These are phyloP conservation scores for Schizothorax lantsangensis DNA, from an alignment of 2,797 vertebrate species.

Conservation along the genomic window DNA sequence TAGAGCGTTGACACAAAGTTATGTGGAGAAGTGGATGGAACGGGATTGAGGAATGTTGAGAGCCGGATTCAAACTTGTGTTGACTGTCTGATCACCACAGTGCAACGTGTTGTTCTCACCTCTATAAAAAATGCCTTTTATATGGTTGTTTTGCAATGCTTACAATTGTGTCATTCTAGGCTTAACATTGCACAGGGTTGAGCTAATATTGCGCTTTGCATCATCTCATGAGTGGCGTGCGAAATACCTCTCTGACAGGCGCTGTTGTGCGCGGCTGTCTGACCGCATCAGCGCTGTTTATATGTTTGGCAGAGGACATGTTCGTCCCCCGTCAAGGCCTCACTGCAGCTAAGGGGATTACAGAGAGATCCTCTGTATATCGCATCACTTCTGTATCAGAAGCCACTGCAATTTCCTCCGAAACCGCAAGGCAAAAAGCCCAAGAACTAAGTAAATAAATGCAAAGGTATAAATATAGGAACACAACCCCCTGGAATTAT, in stretches of 20 bases:
- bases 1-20: background rate
- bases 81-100: background rate
- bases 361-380: slow-evolving; percentile 84
- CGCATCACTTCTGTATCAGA: slow-evolving; percentile 89
- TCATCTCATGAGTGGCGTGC: slow-evolving; percentile 33
- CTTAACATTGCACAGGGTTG: slow-evolving; percentile 39
- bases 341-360: slow-evolving; percentile 80
- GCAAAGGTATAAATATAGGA: slow-evolving; percentile 61
- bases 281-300: slow-evolving; percentile 56
- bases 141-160: background rate
- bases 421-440: slow-evolving; percentile 86
- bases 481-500: slow-evolving; percentile 89
- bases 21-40: background rate
- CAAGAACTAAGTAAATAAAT: slow-evolving; percentile 73
- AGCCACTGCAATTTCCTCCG: slow-evolving; percentile 86
- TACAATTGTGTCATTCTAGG: slow-evolving; percentile 35
- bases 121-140: background rate
- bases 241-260: slow-evolving; percentile 54
- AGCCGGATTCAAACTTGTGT: background rate
- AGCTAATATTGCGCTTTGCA: slow-evolving; percentile 56
- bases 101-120: slow-evolving; percentile 4
- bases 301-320: slow-evolving; percentile 62
- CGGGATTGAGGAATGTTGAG: background rate
- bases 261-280: slow-evolving; percentile 57
- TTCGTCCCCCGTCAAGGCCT: slow-evolving; percentile 78